Conservation (phyloP, 2,888 invertebrate genomes). For the Drosophila pullipes region DNA sequence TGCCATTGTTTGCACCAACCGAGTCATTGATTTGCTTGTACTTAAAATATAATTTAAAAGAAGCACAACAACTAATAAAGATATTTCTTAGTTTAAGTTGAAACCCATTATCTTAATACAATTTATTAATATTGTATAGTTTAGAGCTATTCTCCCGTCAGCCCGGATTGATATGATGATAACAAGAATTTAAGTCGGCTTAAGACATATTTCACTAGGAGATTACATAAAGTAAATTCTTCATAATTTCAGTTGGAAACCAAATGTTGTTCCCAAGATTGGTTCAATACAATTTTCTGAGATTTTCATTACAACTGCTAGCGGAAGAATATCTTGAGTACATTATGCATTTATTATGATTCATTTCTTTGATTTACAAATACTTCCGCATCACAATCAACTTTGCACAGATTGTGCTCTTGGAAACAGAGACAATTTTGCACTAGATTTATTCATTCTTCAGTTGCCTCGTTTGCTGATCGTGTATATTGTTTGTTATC, state of each 20-base stretch:
- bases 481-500: slow-evolving; percentile 30
- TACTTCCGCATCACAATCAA: slow-evolving; percentile 3
- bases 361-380: background rate
- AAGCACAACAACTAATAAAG: too few relatives aligned
- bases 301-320: background rate
- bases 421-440: slow-evolving; percentile 13
- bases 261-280: background rate
- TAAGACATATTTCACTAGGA: background rate
- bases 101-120: background rate
- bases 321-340: background rate
- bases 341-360: background rate
- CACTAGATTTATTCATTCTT: slow-evolving; percentile 17
- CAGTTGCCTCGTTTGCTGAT: slow-evolving; percentile 25
- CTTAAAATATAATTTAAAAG: background rate
- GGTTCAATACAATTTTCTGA: background rate
- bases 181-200: background rate
- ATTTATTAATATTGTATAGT: background rate
- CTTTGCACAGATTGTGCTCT: slow-evolving; percentile 15
- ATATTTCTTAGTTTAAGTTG: background rate
- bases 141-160: background rate
- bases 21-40: background rate
- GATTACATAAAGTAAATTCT: background rate
- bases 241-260: background rate
- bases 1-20: background rate
- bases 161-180: too few relatives aligned